Conservation (phyloP, 2,797 vertebrate genomes). For the Eospalax fontanierii region DNA sequence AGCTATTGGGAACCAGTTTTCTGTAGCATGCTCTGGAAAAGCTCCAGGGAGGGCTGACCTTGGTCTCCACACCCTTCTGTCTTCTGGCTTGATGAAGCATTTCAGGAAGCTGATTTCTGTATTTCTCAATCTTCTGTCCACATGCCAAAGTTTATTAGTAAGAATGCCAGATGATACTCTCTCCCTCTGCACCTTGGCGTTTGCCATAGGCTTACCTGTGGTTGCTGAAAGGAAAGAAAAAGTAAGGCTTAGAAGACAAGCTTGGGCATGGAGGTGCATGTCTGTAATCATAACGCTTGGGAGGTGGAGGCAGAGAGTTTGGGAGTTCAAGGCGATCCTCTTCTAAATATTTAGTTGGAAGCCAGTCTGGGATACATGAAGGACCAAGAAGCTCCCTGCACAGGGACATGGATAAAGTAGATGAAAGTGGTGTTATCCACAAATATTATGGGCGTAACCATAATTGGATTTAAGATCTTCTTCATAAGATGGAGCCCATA, state of each 20-base stretch:
- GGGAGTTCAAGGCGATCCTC: not conserved
- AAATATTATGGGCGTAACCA: too few relatives aligned
- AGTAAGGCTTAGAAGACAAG: not conserved
- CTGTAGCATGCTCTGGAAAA: too few relatives aligned
- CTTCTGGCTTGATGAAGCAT: not conserved
- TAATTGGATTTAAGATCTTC: too few relatives aligned
- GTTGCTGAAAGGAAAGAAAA: not conserved
- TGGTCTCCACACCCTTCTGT: not conserved
- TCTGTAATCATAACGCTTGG: too few relatives aligned
- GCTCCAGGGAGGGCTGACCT: too few relatives aligned
- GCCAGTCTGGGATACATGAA: too few relatives aligned
- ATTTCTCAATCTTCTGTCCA: not conserved
- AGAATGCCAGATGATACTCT: not conserved
- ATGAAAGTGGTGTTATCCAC: not conserved
- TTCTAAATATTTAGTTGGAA: not conserved
- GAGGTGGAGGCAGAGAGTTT: not conserved
- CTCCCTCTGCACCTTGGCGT: too few relatives aligned
- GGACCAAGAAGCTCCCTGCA: not conserved
- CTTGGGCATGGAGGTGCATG: too few relatives aligned
- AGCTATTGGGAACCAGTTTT: too few relatives aligned
- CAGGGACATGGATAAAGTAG: not conserved
- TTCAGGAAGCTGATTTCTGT: not conserved
- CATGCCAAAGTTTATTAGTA: not conserved
- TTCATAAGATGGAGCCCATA: too few relatives aligned
- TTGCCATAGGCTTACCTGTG: not conserved